Evolutionary conservation across 1,140 invertebrate species (phyloP).

Genomic region (Cecropterus lyciades): DNA sequence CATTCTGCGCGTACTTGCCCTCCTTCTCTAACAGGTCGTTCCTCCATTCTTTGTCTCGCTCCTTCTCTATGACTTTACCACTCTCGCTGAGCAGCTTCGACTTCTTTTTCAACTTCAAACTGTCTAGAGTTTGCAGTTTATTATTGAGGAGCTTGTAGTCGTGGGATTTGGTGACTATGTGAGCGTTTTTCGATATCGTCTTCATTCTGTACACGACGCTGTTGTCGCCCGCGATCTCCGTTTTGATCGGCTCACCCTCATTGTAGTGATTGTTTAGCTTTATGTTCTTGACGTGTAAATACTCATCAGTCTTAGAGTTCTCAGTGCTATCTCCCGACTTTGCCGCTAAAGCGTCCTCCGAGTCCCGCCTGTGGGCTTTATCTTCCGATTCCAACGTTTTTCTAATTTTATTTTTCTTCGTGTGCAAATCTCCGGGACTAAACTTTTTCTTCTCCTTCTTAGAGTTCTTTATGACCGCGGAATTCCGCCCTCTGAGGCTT

Average conservation of each 20-base stretch:
- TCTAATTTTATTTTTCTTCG: conserved; percentile 82
- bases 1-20: conserved; percentile 79
- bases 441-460: conserved; percentile 90
- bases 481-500: conserved; percentile 92
- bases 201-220: conserved; percentile 81
- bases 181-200: conserved; percentile 77
- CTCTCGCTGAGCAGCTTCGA: conserved; percentile 63
- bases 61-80: conserved; percentile 61
- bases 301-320: conserved; percentile 75
- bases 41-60: conserved; percentile 73
- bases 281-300: conserved; percentile 70
- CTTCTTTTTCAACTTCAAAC: conserved; percentile 74
- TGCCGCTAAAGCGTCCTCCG: conserved; percentile 61
- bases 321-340: conserved; percentile 68
- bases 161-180: conserved; percentile 79
- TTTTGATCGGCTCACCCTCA: conserved; percentile 63
- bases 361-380: conserved; percentile 72
- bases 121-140: conserved; percentile 64
- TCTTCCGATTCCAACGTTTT: conserved; percentile 78
- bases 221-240: conserved; percentile 65
- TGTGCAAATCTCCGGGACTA: conserved; percentile 76
- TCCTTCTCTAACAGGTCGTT: conserved; percentile 75
- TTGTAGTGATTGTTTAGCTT: conserved; percentile 73
- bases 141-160: conserved; percentile 76
- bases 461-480: conserved; percentile 93